Conservation (phyloP, 2,888 invertebrate species). For the Hirtodrosophila cameraria region DNA sequence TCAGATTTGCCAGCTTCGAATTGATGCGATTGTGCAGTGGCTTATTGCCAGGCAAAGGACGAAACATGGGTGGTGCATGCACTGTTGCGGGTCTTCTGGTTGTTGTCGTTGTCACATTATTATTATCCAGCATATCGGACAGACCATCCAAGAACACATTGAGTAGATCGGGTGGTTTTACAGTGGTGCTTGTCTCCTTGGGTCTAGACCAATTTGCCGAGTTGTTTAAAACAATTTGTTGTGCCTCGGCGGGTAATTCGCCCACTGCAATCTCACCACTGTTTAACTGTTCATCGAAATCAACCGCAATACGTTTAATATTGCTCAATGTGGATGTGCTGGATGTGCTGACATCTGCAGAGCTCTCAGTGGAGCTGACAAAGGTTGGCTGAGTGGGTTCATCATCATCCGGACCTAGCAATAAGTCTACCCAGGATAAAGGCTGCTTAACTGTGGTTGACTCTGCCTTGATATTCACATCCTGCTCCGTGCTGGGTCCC, state of each 20-base stretch:
- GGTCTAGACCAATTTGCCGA: constrained; percentile 30
- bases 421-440: constrained; percentile 75
- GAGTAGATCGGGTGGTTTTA: constrained; percentile 52
- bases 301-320: constrained; percentile 69
- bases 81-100: constrained; percentile 21
- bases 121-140: constrained; percentile 65
- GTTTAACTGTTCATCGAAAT: constrained; percentile 63
- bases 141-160: constrained; percentile 74
- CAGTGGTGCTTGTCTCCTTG: constrained; percentile 14
- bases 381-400: constrained; percentile 26
- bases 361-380: constrained; percentile 38
- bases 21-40: constrained; percentile 74
- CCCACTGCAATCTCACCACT: constrained; percentile 69
- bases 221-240: constrained; percentile 46
- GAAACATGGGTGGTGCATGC: constrained; percentile 70
- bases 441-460: constrained; percentile 60
- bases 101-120: constrained; percentile 43
- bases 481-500: constrained; percentile 68
- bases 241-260: constrained; percentile 66
- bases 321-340: constrained; percentile 3
- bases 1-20: constrained; percentile 79
- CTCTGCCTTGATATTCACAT: constrained; percentile 31
- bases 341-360: constrained; percentile 24
- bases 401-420: constrained; percentile 77
- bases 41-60: constrained; percentile 71